phyloP scores from a whole-genome alignment of 2,888 invertebrate genomes.

The Heliconius ethilla region DNA sequence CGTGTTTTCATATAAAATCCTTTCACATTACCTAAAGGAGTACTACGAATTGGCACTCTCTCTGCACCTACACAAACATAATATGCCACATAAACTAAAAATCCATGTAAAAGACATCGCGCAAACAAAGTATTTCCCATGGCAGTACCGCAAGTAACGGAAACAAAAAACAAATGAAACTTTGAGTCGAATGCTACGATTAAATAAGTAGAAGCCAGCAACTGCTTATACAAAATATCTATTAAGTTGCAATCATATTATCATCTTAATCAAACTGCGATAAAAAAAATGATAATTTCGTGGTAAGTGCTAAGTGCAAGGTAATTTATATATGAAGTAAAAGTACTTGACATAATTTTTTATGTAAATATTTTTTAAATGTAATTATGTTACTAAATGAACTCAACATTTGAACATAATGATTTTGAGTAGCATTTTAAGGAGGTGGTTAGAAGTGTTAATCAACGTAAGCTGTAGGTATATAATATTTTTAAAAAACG shows the following conservation, averaged over 20 bases:
- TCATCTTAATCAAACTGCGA: neutral
- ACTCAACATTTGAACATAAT: neutral
- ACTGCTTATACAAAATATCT: constrained; percentile 12
- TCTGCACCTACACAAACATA: constrained; percentile 34
- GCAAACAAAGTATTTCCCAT: constrained; percentile 27
- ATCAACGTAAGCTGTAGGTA: neutral
- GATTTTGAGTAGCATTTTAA: neutral
- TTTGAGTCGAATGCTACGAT: constrained; percentile 29
- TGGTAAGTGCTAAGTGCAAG: too few relatives aligned
- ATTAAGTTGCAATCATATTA: neutral
- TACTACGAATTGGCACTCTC: constrained; percentile 42
- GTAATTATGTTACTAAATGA: neutral
- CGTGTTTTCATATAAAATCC: constrained; percentile 81
- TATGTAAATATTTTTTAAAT: neutral
- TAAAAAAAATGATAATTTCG: constrained; percentile 7
- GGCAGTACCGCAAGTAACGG: constrained; percentile 32
- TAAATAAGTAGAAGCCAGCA: constrained; percentile 38
- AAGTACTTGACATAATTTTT: neutral
- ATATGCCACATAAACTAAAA: constrained; percentile 26
- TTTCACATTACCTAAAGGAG: constrained; percentile 77
- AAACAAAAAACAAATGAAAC: constrained; percentile 41
- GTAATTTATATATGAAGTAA: neutral
- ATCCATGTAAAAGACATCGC: constrained; percentile 26
- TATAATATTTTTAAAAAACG: too few relatives aligned
- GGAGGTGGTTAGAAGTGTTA: neutral